Evolutionary conservation across 2,888 invertebrate genomes (phyloP).

Genomic region (Conomelus anceps): DNA sequence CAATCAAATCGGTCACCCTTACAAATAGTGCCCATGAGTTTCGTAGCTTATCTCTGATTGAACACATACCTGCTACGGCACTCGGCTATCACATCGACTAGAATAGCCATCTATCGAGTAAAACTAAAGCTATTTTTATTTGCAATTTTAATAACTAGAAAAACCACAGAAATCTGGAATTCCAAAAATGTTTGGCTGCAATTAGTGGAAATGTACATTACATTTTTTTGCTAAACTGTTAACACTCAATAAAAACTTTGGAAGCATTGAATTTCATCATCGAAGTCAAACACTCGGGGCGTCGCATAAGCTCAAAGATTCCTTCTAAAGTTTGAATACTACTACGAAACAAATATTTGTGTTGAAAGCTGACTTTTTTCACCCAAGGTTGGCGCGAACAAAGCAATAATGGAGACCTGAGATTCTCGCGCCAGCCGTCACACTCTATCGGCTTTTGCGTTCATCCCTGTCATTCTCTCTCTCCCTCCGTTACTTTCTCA

Average conservation of each 20-base stretch:
- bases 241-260: neutral
- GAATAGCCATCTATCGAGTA: too few relatives aligned
- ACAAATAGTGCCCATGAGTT: too few relatives aligned
- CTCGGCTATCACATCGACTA: too few relatives aligned
- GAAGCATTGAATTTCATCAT: neutral
- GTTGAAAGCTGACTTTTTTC: neutral
- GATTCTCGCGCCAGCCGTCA: too few relatives aligned
- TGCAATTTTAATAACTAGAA: too few relatives aligned
- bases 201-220: neutral
- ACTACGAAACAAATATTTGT: neutral
- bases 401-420: neutral
- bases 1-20: too few relatives aligned
- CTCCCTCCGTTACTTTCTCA: neutral
- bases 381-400: neutral
- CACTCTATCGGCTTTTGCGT: constrained; percentile 13
- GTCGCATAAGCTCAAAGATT: neutral
- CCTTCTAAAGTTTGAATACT: neutral
- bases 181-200: too few relatives aligned
- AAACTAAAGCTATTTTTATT: too few relatives aligned
- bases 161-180: too few relatives aligned
- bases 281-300: neutral
- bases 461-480: constrained; percentile 25
- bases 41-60: too few relatives aligned
- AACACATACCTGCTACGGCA: too few relatives aligned
- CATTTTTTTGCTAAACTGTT: neutral